Base-by-base conservation (phyloP, 2,797 vertebrate species). In the Lates japonicus region DNA sequence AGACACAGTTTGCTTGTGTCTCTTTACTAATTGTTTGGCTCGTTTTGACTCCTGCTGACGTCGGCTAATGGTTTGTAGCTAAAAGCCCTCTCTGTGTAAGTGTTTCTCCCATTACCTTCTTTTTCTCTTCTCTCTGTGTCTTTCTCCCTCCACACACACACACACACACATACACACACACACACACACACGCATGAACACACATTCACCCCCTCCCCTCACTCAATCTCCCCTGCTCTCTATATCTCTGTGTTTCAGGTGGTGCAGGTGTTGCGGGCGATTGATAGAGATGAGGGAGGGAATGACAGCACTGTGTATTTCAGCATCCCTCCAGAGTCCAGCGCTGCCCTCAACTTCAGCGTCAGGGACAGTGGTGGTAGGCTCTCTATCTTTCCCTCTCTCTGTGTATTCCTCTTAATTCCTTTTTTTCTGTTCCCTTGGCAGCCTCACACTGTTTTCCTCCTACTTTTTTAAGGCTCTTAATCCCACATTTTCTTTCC, bases 251-350 rank as follows among this genome's bases (percentile, higher is more conserved):
- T 75, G 61, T 88, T 94, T 91, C 94, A 98, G 96, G 94, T 97
- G 92, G 97, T 98, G 92, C 97, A 97, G 94, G 95, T 97, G 90
- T 93, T 98, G 90, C 93, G 94, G 75, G 96, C 96, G 58, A 95
- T 97, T 91, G 97, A 98, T 95, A 95, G 94, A 94, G 97, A 98
- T 70, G 95, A 97, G 85, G 95, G 92, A 11, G 96, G 96, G 70
- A 97, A 97, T 81, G 95, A 96, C 87, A 97, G 96, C 92, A 91
- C 93, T 0, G 95, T 98, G 90, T 96, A 96, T 92, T 96, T 97
- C 90, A 97, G 96, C 91, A 96, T 97, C 88, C 95, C 96, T 22
- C 89, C 93, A 8, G 96, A 96, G 80, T 95, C 96, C 89, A 89
- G 90, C 0, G 72, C 89, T 35, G 94, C 96, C 78, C 95, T 95